Conservation (phyloP, 1,140 invertebrate genomes). For the Asbolus verrucosus region DNA sequence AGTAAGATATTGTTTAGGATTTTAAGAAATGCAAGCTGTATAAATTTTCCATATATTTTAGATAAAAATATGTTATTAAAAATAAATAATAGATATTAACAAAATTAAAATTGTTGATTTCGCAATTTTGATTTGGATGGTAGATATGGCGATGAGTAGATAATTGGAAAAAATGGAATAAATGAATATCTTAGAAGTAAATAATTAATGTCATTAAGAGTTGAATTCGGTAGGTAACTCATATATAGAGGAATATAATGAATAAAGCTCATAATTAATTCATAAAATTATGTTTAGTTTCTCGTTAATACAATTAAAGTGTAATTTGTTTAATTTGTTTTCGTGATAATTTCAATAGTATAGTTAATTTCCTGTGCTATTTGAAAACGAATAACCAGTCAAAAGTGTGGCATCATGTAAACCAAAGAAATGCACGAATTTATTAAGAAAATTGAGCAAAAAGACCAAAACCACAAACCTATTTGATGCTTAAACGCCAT, state of each 20-base stretch:
- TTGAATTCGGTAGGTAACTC: constrained; percentile 14
- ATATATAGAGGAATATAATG: constrained; percentile 13
- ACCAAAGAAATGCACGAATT: constrained; percentile 36
- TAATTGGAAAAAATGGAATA: constrained; percentile 16
- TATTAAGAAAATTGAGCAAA: constrained; percentile 30
- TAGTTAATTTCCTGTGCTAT: constrained; percentile 31
- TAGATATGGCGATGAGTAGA: constrained; percentile 29
- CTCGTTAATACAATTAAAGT: constrained; percentile 36
- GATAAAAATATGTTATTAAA: too few relatives aligned
- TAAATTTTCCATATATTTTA: too few relatives aligned
- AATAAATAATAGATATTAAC: not conserved
- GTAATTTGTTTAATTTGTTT: constrained; percentile 31
- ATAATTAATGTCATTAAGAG: constrained; percentile 25
- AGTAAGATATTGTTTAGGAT: too few relatives aligned
- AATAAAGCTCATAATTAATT: constrained; percentile 7
- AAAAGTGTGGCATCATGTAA: constrained; percentile 33
- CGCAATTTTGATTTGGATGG: constrained; percentile 5
- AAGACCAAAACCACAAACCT: constrained; percentile 39
- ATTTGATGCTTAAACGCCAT: constrained; percentile 46
- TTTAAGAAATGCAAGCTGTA: too few relatives aligned
- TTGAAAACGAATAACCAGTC: not conserved
- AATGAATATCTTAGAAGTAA: constrained; percentile 27
- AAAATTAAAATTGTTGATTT: constrained; percentile 22
- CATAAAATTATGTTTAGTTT: constrained; percentile 35
- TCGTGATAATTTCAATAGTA: constrained; percentile 21